Evolutionary conservation across 2,797 vertebrate species (phyloP).

Genomic region (Smutsia temminckii): DNA sequence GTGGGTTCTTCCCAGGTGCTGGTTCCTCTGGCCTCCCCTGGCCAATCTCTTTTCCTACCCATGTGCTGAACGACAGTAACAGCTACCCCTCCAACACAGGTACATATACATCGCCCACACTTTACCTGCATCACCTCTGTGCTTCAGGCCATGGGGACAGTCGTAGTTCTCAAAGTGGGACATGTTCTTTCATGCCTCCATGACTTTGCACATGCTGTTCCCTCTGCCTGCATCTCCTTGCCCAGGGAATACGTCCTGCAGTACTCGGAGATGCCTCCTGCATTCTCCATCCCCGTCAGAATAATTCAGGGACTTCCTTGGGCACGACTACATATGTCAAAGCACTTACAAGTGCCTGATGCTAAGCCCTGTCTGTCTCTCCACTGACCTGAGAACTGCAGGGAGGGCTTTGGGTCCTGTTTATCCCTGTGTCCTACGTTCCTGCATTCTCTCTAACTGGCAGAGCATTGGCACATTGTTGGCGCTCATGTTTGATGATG

Average conservation of each 20-base stretch:
- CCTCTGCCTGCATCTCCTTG: not conserved
- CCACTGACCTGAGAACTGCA: not conserved
- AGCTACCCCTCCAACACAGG: accelerated
- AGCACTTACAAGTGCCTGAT: not conserved
- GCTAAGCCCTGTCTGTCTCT: not conserved
- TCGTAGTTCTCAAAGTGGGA: not conserved
- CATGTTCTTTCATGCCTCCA: not conserved
- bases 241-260: accelerated
- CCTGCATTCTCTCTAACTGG: not conserved
- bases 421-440: not conserved
- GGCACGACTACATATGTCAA: not conserved
- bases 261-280: accelerated
- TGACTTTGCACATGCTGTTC: not conserved
- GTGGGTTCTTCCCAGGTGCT: not conserved
- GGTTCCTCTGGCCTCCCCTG: not conserved
- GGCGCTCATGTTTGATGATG: not conserved
- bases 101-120: not conserved
- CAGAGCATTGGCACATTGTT: not conserved
- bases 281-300: not conserved
- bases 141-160: not conserved
- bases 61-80: not conserved
- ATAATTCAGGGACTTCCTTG: too few species aligned
- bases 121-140: not conserved
- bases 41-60: not conserved
- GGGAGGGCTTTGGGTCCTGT: accelerated